Conservation (phyloP, 2,113 vertebrate species). For the Macroglossus sobrinus region DNA sequence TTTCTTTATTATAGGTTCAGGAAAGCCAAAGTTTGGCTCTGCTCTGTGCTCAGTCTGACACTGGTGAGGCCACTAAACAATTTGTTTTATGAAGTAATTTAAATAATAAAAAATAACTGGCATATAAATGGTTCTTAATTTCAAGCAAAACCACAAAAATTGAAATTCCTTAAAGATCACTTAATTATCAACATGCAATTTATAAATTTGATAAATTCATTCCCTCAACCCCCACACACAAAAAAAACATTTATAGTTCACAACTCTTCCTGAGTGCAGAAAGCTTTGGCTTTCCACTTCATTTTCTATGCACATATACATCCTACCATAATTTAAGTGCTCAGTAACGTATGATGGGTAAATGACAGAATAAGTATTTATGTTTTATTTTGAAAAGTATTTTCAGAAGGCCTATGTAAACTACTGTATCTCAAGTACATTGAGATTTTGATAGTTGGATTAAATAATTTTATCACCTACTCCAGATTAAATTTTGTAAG, state of each 20-base stretch:
- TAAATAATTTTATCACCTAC: background rate
- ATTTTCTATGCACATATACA: background rate
- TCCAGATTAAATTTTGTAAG: background rate
- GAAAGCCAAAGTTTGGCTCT: conserved; percentile 10
- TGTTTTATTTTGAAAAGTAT: background rate
- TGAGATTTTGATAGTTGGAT: background rate
- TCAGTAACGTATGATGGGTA: background rate
- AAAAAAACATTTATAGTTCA: background rate
- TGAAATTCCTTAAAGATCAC: background rate
- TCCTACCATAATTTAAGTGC: background rate
- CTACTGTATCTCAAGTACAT: background rate
- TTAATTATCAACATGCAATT: background rate
- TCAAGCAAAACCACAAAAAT: conserved; percentile 28
- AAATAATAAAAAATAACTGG: conserved; percentile 41
- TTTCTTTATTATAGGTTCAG: background rate
- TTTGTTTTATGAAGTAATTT: conserved; percentile 48
- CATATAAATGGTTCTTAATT: conserved; percentile 66
- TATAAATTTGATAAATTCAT: background rate
- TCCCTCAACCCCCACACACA: too few relatives aligned
- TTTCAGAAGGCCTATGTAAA: background rate
- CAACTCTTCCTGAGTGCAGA: background rate
- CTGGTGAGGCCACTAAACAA: background rate
- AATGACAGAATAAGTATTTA: background rate
- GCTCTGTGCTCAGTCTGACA: background rate
- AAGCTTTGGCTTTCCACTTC: background rate